Percentiles rank a stretch among this genome's conserved stretches.
Evolutionary conservation across 2,888 invertebrate species (phyloP).

Genomic region (Eremobia ochroleuca): DNA sequence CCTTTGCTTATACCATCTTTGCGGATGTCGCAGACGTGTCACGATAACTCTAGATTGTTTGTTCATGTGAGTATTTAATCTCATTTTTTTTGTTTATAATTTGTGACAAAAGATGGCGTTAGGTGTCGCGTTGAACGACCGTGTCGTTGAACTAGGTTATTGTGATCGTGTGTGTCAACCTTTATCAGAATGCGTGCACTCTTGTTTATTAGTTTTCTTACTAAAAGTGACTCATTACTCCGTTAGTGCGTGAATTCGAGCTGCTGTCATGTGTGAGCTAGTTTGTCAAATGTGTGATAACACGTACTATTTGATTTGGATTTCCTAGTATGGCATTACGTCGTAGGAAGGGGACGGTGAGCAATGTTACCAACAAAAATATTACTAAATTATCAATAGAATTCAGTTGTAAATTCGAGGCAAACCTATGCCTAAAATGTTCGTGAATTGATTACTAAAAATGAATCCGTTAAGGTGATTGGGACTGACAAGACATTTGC

Average conservation of each 20-base stretch:
- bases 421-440: too few relatives aligned
- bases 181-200: constrained; percentile 74
- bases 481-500: not conserved
- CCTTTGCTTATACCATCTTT: constrained; percentile 75
- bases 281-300: constrained; percentile 5
- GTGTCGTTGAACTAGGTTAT: constrained; percentile 85
- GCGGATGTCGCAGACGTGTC: constrained; percentile 74
- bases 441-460: not conserved
- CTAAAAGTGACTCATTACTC: constrained; percentile 53
- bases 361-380: constrained; percentile 27
- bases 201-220: constrained; percentile 70
- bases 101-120: constrained; percentile 86
- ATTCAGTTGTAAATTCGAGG: not conserved
- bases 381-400: not conserved
- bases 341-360: constrained; percentile 23
- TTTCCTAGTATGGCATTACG: not conserved
- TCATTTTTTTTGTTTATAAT: constrained; percentile 72
- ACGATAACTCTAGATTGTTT: constrained; percentile 72
- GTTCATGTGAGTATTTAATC: constrained; percentile 83
- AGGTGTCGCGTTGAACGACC: constrained; percentile 73
- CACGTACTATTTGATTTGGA: constrained; percentile 10
- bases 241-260: constrained; percentile 21
- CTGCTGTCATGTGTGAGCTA: not conserved
- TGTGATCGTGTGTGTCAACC: constrained; percentile 75
- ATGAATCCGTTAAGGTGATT: not conserved